phyloP scores from a whole-genome alignment of 2,888 invertebrate species.

The Tigriopus californicus region DNA sequence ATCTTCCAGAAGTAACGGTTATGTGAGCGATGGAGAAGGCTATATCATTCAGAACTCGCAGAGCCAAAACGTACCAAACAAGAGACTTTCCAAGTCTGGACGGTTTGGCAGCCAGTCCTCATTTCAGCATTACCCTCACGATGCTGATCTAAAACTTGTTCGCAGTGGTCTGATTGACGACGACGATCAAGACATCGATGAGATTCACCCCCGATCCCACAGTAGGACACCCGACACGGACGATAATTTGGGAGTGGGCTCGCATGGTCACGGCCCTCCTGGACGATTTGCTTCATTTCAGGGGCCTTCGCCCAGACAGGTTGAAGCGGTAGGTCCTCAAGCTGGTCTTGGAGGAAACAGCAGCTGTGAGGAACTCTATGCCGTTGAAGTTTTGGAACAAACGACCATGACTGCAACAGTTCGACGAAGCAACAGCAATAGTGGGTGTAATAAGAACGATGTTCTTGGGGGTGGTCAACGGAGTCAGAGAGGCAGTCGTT shows the following conservation, averaged over 20 bases:
- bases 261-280: not conserved
- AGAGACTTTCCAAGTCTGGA: not conserved
- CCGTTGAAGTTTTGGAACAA: not conserved
- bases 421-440: not conserved
- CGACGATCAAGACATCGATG: not conserved
- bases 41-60: not conserved
- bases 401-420: not conserved
- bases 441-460: not conserved
- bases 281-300: not conserved
- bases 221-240: no score
- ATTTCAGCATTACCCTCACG: not conserved
- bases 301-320: no score
- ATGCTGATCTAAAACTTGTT: not conserved
- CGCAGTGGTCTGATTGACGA: not conserved
- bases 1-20: not conserved
- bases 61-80: not conserved
- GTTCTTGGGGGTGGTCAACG: not conserved
- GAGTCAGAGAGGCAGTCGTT: not conserved
- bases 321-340: no score
- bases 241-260: no score
- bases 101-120: slow-evolving; percentile 1
- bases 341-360: not conserved
- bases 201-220: not conserved
- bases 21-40: not conserved
- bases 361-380: not conserved